Base-by-base conservation (phyloP, 2,888 invertebrate genomes). In the Hypena proboscidalis region DNA sequence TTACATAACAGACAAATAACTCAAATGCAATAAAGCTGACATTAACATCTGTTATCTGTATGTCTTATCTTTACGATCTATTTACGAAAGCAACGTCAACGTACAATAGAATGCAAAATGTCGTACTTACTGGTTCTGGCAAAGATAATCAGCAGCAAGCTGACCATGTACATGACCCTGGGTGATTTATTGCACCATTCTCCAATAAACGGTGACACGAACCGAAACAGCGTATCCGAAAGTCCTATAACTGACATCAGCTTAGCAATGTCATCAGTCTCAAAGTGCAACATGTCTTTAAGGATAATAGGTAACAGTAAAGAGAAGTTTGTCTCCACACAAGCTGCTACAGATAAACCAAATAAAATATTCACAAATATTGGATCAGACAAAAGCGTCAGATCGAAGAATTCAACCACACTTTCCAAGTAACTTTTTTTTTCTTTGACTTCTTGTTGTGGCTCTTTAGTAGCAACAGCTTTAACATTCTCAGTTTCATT, bases 241-340 rank as follows among this genome's bases (percentile, higher is more conserved):
- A 88, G 79, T 13, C 92, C 95, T 30, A 94, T 82, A 0, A 92
- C 74, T 13, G 94, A 93, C 92, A 95, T 92, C 23, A 94, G 77
- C 11, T 83, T 87, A 0, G 95, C 94, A 35, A 93, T 94, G 56
- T 93, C 80, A 3, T 83, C 66, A 0, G 92, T 94, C 19, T 86
- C 80, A 59, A 94, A 92, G 11, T 90, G 69, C 70, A 93, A 74
- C 82, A 93, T 92, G 58, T 95, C 95, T 26, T 86, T 89, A 9
- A 95, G 77, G 43, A 95, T 94, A 31, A 95, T 93, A 1, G 95
- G 94, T 3, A 94, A 89, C 31, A 95, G 67, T 7, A 94, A 70
- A 0, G 94, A 93, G 69, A 95, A 95, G 66, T 94, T 95, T 0
- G 94, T 90, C 72, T 95, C 95, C 0, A 94, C 94, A 63, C 94